Base-by-base conservation (phyloP, 2,113 vertebrate species). In the Cyrtonyx montezumae region DNA sequence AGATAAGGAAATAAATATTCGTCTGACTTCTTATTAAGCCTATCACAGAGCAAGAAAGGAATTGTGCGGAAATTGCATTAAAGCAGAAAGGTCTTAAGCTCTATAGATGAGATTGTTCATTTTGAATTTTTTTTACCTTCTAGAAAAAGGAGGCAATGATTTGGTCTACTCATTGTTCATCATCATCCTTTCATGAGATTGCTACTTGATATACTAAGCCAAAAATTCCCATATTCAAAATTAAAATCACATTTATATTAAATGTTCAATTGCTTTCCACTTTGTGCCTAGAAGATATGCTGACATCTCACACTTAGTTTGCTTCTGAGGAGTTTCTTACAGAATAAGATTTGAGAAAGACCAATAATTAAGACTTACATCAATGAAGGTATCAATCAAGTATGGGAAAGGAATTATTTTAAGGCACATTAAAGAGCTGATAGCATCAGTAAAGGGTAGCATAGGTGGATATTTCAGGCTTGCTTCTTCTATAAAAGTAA, bases 341-440 rank as follows among this genome's bases (percentile, higher is more conserved):
- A 49, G 49, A 71, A 16, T 88, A 67, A 67, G 67, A 58, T 32
- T 76, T 43, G 48, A 91, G 84, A 81, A 84, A 79, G 77, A 71
- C 62, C 1, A 1, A 45, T 94, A 94, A 94, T 94, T 88, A 92
- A 92, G 88, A 87, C 68, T 94, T 70, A 62, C 55, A 82, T 87
- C 74, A 92, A 49, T 84, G 87, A 91, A 87, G 18, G 4, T 93
- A 84, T 87, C 92, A 93, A 53, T 93, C 67, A 89, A 46, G 11
- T 40, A 87, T 21, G 21, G 78, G 42, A 73, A 89, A 91, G 55
- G 58, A 90, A 59, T 43, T 96, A 92, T 93, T 87, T 91, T 87
- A 87, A 84, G 80, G 14, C 53, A 88, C 34, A 76, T 34, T 79
- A 69, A 92, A 73, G 32, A 89, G 25, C 62, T 87, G 83, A 61